phyloP scores from a whole-genome alignment of 2,888 invertebrate genomes.

The Gortyna flavago region DNA sequence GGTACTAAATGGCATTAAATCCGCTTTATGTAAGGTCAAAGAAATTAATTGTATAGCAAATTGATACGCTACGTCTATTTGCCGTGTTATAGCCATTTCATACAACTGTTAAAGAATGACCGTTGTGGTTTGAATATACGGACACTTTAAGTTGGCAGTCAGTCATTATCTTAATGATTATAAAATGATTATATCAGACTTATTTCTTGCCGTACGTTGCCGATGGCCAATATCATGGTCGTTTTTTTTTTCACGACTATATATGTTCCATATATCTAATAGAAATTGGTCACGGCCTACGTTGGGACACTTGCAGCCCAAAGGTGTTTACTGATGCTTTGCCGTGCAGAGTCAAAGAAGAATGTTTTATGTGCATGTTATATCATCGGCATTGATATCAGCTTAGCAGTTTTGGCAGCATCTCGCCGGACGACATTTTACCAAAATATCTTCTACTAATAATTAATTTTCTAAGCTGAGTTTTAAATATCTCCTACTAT shows the following conservation, averaged over 20 bases:
- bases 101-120: too few relatives aligned
- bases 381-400: background rate
- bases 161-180: too few relatives aligned
- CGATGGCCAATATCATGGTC: background rate
- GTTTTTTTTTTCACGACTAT: background rate
- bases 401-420: background rate
- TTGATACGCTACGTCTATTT: background rate
- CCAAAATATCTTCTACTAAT: background rate
- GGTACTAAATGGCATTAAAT: background rate
- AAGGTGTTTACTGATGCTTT: background rate
- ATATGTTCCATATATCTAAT: background rate
- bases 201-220: background rate
- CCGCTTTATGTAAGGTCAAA: background rate
- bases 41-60: background rate
- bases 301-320: background rate
- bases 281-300: background rate
- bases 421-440: background rate
- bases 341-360: background rate
- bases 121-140: background rate
- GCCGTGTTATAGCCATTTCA: background rate
- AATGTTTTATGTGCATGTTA: background rate
- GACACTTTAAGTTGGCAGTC: background rate
- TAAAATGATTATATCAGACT: background rate
- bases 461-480: background rate
- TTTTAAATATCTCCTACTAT: background rate